Evolutionary conservation across 2,888 invertebrate species (phyloP), one percentile per base, ranked within the genome.

Genomic region (Xestia ashworthii): DNA sequence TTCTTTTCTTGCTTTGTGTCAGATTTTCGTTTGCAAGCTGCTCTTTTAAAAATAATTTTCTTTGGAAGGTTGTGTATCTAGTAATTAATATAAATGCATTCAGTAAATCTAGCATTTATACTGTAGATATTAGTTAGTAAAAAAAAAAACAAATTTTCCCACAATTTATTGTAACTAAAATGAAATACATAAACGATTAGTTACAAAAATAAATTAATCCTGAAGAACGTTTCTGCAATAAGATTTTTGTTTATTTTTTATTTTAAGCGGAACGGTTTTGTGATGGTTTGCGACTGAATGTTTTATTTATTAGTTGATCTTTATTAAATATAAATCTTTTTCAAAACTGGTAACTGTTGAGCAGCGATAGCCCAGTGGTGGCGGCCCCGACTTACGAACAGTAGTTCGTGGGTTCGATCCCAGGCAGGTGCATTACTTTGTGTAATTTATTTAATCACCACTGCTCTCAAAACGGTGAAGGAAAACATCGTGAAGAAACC

Each of bases 161-260:
- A 16, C 11, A 22, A 71, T n/a, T n/a, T 32, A 32, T 11, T 16
- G 50, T n/a, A 44, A 32, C 44, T 9, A n/a, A 4, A 46, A 5
- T 32, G 3, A n/a, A 68, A 64, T 32, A 64, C 41, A 12, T 44
- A 9, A 55, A 46, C 53, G n/a, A 60, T 66, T 48, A 32, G 64
- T 48, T 32, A 68, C 41, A 41, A 66, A 71, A 65, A 46, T 50
- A 78, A 48, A 76, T 38, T 67, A 72, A 66, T 44, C 69, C 44
- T 66, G 60, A 73, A 72, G 11, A 64, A 72, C 66, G 62, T 64
- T 82, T 62, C 38, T 55, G 66, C 38, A 74, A 70, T 69, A 78
- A 78, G 14, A 71, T 73, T 81, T 84, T 67, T 72, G 72, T n/a
- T n/a, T 55, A 62, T 65, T 70, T 70, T 83, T 60, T 83, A 53